These are phyloP conservation scores for Xenentodon cancila DNA, from an alignment of 2,797 vertebrate species.

Conservation along the genomic window DNA sequence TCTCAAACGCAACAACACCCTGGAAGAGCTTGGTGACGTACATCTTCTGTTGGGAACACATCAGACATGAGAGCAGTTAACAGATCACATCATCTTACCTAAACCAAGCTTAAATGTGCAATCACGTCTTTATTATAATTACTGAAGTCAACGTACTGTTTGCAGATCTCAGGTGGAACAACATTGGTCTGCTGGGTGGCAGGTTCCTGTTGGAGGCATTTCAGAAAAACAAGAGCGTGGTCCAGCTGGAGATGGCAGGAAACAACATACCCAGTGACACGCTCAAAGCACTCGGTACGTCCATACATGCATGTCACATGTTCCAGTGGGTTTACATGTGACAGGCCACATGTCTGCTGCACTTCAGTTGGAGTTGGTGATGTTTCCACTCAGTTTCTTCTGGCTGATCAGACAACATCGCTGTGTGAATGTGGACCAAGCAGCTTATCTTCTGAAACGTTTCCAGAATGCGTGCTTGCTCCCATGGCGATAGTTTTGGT, in stretches of 20 bases:
- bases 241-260: conserved; percentile 89
- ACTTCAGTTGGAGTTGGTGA: neutral
- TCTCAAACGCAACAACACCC: conserved; percentile 81
- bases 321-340: too few species aligned
- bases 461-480: neutral
- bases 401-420: neutral
- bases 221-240: conserved; percentile 86
- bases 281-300: conserved; percentile 88
- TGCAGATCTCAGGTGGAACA: conserved; percentile 96
- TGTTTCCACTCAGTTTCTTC: neutral
- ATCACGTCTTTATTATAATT: too few species aligned
- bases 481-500: too few species aligned
- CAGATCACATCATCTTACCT: neutral
- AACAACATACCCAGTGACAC: conserved; percentile 93
- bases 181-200: conserved; percentile 91
- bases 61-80: neutral
- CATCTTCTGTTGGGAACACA: too few species aligned
- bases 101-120: too few species aligned
- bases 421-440: too few species aligned
- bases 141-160: neutral
- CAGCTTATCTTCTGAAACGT: neutral
- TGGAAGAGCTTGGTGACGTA: conserved; percentile 88
- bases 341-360: neutral
- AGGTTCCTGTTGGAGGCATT: conserved; percentile 87
- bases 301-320: too few species aligned